Conservation (phyloP, 2,113 vertebrate species). For the Xyrauchen texanus region DNA sequence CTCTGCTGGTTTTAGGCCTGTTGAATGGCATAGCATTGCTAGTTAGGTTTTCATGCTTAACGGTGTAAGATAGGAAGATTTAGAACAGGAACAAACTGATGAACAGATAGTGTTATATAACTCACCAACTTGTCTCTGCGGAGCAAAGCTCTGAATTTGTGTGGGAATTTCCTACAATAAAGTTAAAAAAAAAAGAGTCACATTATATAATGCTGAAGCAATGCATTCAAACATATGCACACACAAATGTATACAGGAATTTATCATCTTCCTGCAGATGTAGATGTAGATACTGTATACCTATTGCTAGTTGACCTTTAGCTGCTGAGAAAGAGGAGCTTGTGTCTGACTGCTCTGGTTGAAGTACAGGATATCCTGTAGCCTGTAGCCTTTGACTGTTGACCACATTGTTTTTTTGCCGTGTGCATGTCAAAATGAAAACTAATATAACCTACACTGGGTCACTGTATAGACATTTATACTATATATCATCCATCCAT, state of each 20-base stretch:
- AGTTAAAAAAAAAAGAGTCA: slow-evolving; percentile 32
- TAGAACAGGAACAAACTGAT: neutral
- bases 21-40: slow-evolving; percentile 21
- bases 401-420: slow-evolving; percentile 61
- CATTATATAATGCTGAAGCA: too few relatives aligned
- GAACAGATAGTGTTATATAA: neutral
- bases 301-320: neutral
- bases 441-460: neutral
- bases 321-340: neutral
- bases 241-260: neutral
- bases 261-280: neutral
- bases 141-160: slow-evolving; percentile 26
- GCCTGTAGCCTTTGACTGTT: slow-evolving; percentile 46
- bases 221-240: neutral
- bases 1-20: slow-evolving; percentile 48
- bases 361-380: slow-evolving; percentile 67
- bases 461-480: too few relatives aligned
- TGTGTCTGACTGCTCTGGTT: slow-evolving; percentile 4
- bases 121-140: slow-evolving; percentile 69
- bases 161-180: slow-evolving; percentile 47
- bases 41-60: neutral
- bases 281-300: neutral
- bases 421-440: slow-evolving; percentile 55
- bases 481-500: too few relatives aligned
- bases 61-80: neutral